Evolutionary conservation across 2,888 invertebrate genomes (phyloP), one percentile per base, ranked within the genome.

Genomic region (Plebejus argus): DNA sequence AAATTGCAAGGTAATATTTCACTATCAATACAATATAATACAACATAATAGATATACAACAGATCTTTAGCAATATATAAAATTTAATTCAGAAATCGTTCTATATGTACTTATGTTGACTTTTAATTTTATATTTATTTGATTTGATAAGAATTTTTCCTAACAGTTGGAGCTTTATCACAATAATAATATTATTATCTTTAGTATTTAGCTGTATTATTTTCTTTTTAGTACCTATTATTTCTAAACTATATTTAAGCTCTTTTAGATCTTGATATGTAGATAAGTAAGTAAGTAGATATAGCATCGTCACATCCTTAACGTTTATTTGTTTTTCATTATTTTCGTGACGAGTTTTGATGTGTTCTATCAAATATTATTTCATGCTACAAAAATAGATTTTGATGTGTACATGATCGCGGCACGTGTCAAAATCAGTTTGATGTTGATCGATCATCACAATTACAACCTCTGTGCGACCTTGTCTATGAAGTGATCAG

Each of bases 401-500:
- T 71, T 71, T 71, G 35, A 71, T 74, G 12, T 12, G 72, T 45
- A 23, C 49, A 28, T 28, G 74, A 53, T 49, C 49, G 18, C 7
- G 53, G 49, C 74, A 49, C 15, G 53, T 53, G 74, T 74, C 74
- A 72, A 74, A 74, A 74, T 53, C 23, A 23, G 49, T 45, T 45
- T 45, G 20, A 49, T 23, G 15, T 20, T 74, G 74, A 74, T 74
- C 18, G 74, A 74, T 74, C 74, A 74, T 53, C 53, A 45, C 10
- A 6, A 72, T 49, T 28, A 74, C 74, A 74, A 74, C 74, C 74
- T 74, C 53, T 18, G 49, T 53, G 8, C 74, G 74, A 53, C 74
- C 74, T 74, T 74, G 74, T 74, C 74, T 74, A 53, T 53, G 74
- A 74, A 15, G 23, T 20, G 49, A 72, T 20, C 49, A 72, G 28